Percentiles rank a stretch among this genome's conserved stretches.
These are phyloP conservation scores for Synergus laeviventris DNA, from an alignment of 2,888 invertebrate genomes.

Conservation along the genomic window DNA sequence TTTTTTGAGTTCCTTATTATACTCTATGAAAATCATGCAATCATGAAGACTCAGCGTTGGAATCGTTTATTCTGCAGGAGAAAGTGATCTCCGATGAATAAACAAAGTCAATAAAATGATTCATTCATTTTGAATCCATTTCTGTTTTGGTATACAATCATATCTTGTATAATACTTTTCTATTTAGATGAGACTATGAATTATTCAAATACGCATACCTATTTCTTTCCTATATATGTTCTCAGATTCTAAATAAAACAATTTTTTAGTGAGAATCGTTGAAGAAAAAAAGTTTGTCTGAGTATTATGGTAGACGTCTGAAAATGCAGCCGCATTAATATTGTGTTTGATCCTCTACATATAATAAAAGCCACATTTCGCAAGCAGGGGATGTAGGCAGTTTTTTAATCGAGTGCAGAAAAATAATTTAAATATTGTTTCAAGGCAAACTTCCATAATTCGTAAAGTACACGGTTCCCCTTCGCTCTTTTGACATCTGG, in stretches of 20 bases:
- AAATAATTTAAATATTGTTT: constrained; percentile 36
- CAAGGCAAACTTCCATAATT: constrained; percentile 31
- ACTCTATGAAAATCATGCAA: constrained; percentile 1
- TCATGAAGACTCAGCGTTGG: neutral
- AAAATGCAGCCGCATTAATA: too few relatives aligned
- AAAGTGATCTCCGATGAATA: constrained; percentile 2
- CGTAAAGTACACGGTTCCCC: constrained; percentile 21
- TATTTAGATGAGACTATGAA: too few relatives aligned
- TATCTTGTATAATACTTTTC: too few relatives aligned
- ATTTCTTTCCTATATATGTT: too few relatives aligned
- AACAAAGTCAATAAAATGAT: neutral
- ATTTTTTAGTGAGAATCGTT: too few relatives aligned
- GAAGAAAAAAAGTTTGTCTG: too few relatives aligned
- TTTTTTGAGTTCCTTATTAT: constrained; percentile 35
- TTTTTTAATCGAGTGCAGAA: constrained; percentile 1
- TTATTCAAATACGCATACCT: too few relatives aligned
- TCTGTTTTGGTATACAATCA: too few relatives aligned
- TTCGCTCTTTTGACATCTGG: constrained; percentile 19
- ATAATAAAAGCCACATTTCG: constrained; percentile 11
- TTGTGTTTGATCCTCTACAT: constrained; percentile 9
- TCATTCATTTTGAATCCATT: too few relatives aligned
- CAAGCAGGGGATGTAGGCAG: constrained; percentile 23
- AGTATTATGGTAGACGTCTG: too few relatives aligned
- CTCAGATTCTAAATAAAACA: too few relatives aligned
- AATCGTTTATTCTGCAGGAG: constrained; percentile 13